phyloP scores from a whole-genome alignment of 2,113 vertebrate genomes.

The Pardalotus punctatus region DNA sequence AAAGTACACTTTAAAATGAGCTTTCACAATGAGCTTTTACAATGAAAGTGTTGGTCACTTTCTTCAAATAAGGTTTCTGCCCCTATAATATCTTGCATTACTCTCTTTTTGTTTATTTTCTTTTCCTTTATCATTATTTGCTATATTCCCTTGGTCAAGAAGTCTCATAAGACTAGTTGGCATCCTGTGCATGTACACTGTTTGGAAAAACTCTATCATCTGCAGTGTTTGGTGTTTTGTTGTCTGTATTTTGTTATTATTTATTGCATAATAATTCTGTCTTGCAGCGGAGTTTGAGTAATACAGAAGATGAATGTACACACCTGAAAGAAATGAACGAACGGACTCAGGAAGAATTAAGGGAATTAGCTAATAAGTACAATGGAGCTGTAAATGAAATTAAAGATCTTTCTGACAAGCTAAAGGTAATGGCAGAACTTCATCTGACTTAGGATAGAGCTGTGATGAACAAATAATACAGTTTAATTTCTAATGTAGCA shows the following conservation, averaged over 20 bases:
- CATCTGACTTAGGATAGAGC: neutral
- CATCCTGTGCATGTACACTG: neutral
- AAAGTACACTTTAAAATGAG: neutral
- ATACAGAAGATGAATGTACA: slow-evolving; percentile 98
- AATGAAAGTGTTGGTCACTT: neutral
- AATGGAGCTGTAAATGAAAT: slow-evolving; percentile 97
- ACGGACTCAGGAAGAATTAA: slow-evolving; percentile 91
- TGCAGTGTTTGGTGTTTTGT: neutral
- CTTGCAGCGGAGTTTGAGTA: slow-evolving; percentile 91
- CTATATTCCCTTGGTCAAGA: neutral
- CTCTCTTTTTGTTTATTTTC: neutral
- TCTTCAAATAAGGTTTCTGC: neutral
- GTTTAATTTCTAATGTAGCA: neutral
- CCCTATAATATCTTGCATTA: accelerated
- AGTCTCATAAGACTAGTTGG: neutral
- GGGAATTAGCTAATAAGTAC: slow-evolving; percentile 96
- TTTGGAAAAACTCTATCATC: neutral
- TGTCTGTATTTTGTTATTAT: neutral
- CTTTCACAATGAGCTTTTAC: neutral
- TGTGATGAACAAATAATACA: neutral
- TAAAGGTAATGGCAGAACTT: slow-evolving; percentile 82
- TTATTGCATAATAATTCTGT: neutral
- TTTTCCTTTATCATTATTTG: neutral
- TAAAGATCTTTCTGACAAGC: slow-evolving; percentile 95
- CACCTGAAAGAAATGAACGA: slow-evolving; percentile 99